These are phyloP conservation scores for Neotoma lepida DNA, from an alignment of 2,113 vertebrate genomes.

Conservation along the genomic window DNA sequence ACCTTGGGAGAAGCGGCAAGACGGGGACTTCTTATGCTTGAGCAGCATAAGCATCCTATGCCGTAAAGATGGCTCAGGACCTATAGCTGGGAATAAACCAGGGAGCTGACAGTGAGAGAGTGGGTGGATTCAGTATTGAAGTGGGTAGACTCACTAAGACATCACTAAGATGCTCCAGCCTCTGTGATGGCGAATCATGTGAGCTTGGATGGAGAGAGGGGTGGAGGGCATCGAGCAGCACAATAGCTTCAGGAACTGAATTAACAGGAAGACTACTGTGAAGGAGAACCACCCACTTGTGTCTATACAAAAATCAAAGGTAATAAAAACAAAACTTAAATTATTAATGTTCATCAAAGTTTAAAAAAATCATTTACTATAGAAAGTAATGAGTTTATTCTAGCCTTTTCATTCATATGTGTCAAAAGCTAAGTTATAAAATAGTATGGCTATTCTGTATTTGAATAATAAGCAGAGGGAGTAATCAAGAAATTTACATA, in stretches of 20 bases:
- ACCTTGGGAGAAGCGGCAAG: neutral
- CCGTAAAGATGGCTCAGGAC: neutral
- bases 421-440: slow-evolving; percentile 8
- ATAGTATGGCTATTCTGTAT: neutral
- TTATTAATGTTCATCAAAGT: neutral
- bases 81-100: neutral
- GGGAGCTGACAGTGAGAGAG: neutral
- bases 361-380: neutral
- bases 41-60: neutral
- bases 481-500: neutral
- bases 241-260: neutral
- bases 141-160: neutral
- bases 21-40: neutral
- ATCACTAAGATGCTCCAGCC: neutral
- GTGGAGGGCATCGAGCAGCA: neutral
- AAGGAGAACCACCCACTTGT: neutral
- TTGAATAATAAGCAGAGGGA: neutral
- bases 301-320: neutral
- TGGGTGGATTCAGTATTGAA: neutral
- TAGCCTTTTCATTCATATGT: neutral
- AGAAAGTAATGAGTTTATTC: too few species aligned
- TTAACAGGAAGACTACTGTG: neutral
- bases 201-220: neutral
- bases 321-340: neutral
- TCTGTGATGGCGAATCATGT: neutral